Base-by-base conservation (phyloP, 1,140 invertebrate species). In the Propsilocerus akamusi region DNA sequence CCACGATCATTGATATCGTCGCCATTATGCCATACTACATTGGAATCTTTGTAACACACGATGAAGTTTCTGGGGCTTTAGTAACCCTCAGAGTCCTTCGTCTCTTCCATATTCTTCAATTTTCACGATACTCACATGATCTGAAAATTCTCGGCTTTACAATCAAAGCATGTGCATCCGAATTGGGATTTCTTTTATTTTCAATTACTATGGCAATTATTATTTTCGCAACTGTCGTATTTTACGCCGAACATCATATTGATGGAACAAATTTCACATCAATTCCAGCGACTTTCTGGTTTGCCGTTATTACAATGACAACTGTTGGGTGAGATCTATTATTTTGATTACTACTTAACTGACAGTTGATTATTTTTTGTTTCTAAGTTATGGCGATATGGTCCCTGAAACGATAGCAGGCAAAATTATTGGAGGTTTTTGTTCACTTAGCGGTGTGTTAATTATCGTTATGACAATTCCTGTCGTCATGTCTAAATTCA, bases 401-500 rank as follows among this genome's bases (percentile, higher is more conserved):
- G 95, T 98, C 49, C 97, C 97, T 22, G 88, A 86, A 62, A 99
- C 96, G 51, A 95, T 96, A 64, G 86, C 89, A 57, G 97, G 97
- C 51, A 99, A 99, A 76, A 87, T 99, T 51, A 95, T 99, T 25
- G 97, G 96, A 53, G 95, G 96, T 57, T 86, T 99, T 25, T 99
- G 97, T 69, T 98, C 95, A 34, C 78, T 99, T 37, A 95, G 90
- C 66, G 97, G 97, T 65, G 97, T 99, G 65, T 76, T 99, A 61
- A 97, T 99, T 63, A 99, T 99, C 66, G 97, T 96, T 56, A 78
- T 99, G 60, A 96, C 97, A 53, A 96, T 99, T 61, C 95, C 95
- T 60, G 96, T 99, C 67, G 99, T 99, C 72, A 96, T 99, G 57
- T 97, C 92, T 68, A 99, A 99, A 78, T 99, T 99, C 78, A 97